Percentiles rank a stretch among this genome's conserved stretches.
These are phyloP conservation scores for Anguilla obscura DNA, from an alignment of 2,797 vertebrate genomes.

Conservation along the genomic window DNA sequence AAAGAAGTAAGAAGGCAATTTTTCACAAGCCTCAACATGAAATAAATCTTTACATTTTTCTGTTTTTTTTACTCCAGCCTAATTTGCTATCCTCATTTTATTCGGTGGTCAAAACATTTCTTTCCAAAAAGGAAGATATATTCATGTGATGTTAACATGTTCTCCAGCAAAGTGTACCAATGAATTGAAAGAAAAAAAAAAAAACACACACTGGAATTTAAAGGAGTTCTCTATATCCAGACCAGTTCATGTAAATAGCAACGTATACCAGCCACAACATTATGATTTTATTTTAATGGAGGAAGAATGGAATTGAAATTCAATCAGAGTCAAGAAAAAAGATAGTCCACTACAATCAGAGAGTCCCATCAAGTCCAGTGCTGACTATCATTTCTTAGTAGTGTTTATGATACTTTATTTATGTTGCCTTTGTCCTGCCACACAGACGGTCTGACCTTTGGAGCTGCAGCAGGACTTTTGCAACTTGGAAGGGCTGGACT, in stretches of 20 bases:
- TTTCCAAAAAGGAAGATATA: not conserved
- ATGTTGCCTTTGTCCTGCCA: constrained; percentile 68
- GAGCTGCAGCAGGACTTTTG: constrained; percentile 52
- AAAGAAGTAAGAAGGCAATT: too few relatives aligned
- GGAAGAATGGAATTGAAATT: not conserved
- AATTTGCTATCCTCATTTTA: too few relatives aligned
- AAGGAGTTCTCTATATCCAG: not conserved
- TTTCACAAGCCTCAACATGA: too few relatives aligned
- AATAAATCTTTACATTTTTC: too few relatives aligned
- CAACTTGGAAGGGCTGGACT: constrained; percentile 33
- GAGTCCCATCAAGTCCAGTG: constrained; percentile 9
- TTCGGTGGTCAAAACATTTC: too few relatives aligned
- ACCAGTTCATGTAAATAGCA: not conserved
- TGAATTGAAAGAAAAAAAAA: not conserved
- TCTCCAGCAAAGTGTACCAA: not conserved
- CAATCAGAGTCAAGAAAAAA: not conserved
- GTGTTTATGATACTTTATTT: not conserved
- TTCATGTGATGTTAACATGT: not conserved
- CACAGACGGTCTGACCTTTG: constrained; percentile 74
- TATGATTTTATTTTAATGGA: not conserved
- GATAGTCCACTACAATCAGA: constrained; percentile 7
- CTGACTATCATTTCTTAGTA: constrained; percentile 4
- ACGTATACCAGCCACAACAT: not conserved
- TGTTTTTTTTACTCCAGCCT: too few relatives aligned
- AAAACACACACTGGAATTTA: not conserved